Conservation (phyloP, 2,113 vertebrate species). For the Leptocoma aspasia region DNA sequence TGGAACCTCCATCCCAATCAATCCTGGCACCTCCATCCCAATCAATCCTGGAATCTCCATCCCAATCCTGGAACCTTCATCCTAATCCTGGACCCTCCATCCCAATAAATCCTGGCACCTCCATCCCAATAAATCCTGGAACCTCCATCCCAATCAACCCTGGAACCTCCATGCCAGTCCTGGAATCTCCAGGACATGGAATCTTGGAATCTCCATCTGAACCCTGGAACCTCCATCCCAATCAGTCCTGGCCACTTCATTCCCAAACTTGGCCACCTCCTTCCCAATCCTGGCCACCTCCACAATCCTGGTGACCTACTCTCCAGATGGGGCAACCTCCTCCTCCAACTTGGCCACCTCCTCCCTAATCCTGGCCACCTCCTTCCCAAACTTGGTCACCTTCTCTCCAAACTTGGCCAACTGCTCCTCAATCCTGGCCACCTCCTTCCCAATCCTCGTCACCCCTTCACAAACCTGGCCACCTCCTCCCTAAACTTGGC, state of each 20-base stretch:
- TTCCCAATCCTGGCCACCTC: too few species aligned
- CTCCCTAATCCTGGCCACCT: neutral
- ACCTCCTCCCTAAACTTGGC: neutral
- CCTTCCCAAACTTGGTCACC: rapidly evolving
- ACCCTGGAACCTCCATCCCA: neutral
- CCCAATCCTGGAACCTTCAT: neutral
- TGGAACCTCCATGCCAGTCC: neutral
- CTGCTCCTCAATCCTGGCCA: too few species aligned
- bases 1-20: too few species aligned
- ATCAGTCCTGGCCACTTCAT: neutral
- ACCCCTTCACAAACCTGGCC: neutral
- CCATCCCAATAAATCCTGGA: neutral
- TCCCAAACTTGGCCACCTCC: neutral
- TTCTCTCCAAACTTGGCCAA: too few species aligned
- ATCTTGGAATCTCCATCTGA: neutral
- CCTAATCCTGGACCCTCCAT: too few species aligned
- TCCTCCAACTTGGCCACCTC: too few species aligned
- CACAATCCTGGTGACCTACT: too few species aligned
- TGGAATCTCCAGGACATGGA: too few species aligned
- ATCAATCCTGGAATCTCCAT: too few species aligned
- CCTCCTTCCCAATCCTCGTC: too few species aligned
- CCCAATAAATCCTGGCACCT: neutral
- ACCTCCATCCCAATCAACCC: neutral
- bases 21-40: neutral
- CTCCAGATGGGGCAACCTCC: too few species aligned